phyloP scores from a whole-genome alignment of 2,797 vertebrate genomes.

The Zonotrichia albicollis region DNA sequence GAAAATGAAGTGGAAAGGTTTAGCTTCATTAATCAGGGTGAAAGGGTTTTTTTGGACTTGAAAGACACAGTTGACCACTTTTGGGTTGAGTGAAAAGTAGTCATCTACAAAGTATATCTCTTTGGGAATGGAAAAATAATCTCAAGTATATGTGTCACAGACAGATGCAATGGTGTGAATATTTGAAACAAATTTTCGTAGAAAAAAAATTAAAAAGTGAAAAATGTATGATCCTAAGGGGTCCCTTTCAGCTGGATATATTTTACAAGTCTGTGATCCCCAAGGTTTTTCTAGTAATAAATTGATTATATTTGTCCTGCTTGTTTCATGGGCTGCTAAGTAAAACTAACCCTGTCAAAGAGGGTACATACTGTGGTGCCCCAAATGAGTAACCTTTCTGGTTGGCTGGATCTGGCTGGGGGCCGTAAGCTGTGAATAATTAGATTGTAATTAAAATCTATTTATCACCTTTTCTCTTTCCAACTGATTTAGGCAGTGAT shows the following conservation, averaged over 20 bases:
- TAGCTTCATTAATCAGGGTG: constrained; percentile 32
- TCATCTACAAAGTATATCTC: constrained; percentile 4
- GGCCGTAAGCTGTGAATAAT: not conserved
- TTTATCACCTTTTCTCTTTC: constrained; percentile 27
- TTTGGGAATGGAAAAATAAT: not conserved
- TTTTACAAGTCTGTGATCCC: not conserved
- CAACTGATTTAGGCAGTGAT: not conserved
- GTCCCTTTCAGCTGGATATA: not conserved
- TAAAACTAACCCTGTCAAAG: constrained; percentile 16
- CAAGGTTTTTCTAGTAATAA: not conserved
- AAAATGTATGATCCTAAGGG: not conserved
- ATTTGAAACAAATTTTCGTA: not conserved
- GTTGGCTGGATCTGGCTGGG: constrained; percentile 13
- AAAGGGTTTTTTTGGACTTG: not conserved
- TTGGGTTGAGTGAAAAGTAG: constrained; percentile 30
- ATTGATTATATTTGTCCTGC: not conserved
- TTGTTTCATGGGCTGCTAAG: constrained; percentile 4
- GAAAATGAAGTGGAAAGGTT: not conserved
- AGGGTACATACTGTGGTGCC: not conserved
- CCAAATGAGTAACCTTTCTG: constrained; percentile 34
- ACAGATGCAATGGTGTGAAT: not conserved
- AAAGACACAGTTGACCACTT: constrained; percentile 5
- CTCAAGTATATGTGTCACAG: not conserved
- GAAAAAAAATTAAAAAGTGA: not conserved
- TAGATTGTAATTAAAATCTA: constrained; percentile 33